Evolutionary conservation across 1,140 invertebrate species (phyloP).

Genomic region (Cyclina sinensis): DNA sequence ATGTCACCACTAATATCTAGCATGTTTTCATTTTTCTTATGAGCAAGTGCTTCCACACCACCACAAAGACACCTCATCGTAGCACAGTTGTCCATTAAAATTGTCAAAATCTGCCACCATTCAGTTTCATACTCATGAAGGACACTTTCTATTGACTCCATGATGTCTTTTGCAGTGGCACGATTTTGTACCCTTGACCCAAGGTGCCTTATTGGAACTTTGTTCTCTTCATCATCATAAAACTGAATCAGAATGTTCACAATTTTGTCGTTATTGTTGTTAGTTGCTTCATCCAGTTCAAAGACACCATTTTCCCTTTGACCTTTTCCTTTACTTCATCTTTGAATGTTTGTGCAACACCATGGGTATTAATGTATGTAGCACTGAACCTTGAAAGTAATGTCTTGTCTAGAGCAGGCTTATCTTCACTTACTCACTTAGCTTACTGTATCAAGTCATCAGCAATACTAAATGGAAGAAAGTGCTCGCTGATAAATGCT

Average conservation of each 20-base stretch:
- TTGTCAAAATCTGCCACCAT: too few relatives aligned
- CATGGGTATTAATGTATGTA: conserved; percentile 57
- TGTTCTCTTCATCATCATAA: conserved; percentile 46
- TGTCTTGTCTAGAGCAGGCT: conserved; percentile 51
- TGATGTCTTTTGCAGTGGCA: too few relatives aligned
- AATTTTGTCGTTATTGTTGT: conserved; percentile 67
- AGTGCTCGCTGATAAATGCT: neutral
- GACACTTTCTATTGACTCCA: too few relatives aligned
- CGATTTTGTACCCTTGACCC: too few relatives aligned
- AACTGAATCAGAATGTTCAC: conserved; percentile 43
- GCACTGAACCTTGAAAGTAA: conserved; percentile 44
- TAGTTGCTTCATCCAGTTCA: conserved; percentile 69
- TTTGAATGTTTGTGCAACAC: conserved; percentile 49
- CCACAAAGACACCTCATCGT: too few relatives aligned
- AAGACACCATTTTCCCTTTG: conserved; percentile 47
- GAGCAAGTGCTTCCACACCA: too few relatives aligned
- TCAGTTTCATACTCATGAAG: too few relatives aligned
- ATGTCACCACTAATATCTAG: too few relatives aligned
- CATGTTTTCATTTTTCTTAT: too few relatives aligned
- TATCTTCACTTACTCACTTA: conserved; percentile 5
- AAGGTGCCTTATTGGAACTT: too few relatives aligned
- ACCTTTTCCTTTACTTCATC: conserved; percentile 58
- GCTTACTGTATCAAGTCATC: neutral
- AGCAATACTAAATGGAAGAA: neutral
- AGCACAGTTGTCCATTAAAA: too few relatives aligned